These are phyloP conservation scores for Brachyptera risi DNA, from an alignment of 2,888 invertebrate genomes.

Conservation along the genomic window DNA sequence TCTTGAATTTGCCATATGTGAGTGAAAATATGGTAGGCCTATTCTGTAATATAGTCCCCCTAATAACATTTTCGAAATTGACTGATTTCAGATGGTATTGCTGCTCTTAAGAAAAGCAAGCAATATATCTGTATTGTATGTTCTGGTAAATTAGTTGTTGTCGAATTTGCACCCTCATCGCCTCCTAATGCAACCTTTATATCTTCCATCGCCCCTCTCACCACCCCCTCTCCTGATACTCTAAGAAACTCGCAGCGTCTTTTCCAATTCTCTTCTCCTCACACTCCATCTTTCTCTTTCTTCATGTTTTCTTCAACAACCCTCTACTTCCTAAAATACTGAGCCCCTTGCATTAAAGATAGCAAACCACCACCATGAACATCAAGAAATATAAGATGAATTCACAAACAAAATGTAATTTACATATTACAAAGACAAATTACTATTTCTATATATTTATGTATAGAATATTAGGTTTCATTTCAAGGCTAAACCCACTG, in stretches of 20 bases:
- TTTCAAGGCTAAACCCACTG: slow-evolving; percentile 10
- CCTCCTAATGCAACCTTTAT: slow-evolving; percentile 3
- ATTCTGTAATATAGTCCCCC: no score
- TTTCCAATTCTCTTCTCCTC: slow-evolving; percentile 13
- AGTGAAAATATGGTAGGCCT: no score
- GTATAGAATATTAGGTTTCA: not conserved
- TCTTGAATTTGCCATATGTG: no score
- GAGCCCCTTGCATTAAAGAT: slow-evolving; percentile 8
- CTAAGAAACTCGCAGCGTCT: slow-evolving; percentile 10
- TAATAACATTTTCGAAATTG: no score
- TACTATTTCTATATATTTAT: not conserved
- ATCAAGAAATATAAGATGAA: not conserved
- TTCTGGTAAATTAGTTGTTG: slow-evolving; percentile 4
- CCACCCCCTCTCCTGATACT: not conserved
- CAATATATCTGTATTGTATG: not conserved
- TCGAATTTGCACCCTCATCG: slow-evolving; percentile 14
- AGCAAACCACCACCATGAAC: not conserved
- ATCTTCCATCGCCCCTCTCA: not conserved
- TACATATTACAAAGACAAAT: slow-evolving; percentile 1
- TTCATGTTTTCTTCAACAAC: not conserved
- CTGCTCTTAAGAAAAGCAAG: no score
- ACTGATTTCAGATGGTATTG: no score
- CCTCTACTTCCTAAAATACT: not conserved
- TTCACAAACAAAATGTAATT: not conserved
- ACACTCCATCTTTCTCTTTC: slow-evolving; percentile 13